A percentile compares a stretch with the other conserved stretches of the same genome.
These are phyloP conservation scores for Leptobrachium ailaonicum DNA, from an alignment of 2,113 vertebrate species.

Conservation along the genomic window DNA sequence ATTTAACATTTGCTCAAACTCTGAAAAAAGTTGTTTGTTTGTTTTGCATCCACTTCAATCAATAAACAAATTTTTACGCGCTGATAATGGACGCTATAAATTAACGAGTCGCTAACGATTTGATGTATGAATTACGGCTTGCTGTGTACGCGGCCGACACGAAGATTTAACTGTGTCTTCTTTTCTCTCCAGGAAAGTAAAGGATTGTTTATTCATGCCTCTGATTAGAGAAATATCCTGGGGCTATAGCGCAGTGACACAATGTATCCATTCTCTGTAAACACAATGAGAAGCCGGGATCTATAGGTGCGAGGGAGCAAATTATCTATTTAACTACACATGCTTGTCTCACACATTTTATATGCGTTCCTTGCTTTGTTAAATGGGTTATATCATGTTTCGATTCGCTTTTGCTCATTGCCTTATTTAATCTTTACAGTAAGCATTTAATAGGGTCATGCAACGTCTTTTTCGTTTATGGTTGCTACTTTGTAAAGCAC, in stretches of 20 bases:
- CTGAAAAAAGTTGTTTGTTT: background rate
- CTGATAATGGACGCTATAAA: background rate
- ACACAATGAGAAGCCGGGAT: background rate
- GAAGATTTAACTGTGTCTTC: slow-evolving; percentile 8
- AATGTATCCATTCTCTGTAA: background rate
- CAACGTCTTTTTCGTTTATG: too few relatives aligned
- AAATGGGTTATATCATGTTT: too few relatives aligned
- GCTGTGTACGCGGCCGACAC: background rate
- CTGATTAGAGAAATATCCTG: background rate
- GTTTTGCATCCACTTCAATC: background rate
- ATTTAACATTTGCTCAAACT: too few relatives aligned
- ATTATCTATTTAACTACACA: too few relatives aligned
- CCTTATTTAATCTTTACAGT: too few relatives aligned
- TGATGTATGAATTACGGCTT: slow-evolving; percentile 14
- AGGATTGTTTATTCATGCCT: slow-evolving; percentile 1
- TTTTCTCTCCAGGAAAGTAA: slow-evolving; percentile 16
- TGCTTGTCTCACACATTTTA: too few relatives aligned
- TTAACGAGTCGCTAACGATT: slow-evolving; percentile 12
- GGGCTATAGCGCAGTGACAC: background rate
- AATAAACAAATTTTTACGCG: background rate
- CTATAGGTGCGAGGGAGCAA: too few relatives aligned
- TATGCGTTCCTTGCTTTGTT: too few relatives aligned
- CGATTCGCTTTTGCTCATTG: too few relatives aligned
- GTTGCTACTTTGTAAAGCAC: too few relatives aligned
- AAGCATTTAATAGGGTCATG: too few relatives aligned